Conservation (phyloP, 2,797 vertebrate genomes). For the Pipistrellus kuhlii region DNA sequence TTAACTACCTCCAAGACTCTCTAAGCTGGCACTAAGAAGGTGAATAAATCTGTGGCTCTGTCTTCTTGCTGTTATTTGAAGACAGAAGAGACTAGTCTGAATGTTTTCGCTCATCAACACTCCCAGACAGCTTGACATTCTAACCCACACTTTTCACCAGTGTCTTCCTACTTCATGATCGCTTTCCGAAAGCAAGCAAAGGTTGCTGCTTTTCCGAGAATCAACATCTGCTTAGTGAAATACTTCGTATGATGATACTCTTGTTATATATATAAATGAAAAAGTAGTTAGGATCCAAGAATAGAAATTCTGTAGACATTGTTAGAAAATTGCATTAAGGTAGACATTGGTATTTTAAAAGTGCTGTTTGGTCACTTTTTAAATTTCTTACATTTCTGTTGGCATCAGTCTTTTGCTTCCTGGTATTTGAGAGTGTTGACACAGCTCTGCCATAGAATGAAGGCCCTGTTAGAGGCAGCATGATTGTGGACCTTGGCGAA, state of each 20-base stretch:
- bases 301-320: not conserved
- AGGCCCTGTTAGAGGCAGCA: not conserved
- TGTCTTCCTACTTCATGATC: not conserved
- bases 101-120: not conserved
- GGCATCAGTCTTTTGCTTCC: not conserved
- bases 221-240: not conserved
- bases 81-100: not conserved
- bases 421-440: conserved; percentile 15
- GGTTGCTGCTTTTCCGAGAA: not conserved
- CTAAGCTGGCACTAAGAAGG: not conserved
- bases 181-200: not conserved
- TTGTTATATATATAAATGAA: not conserved
- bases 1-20: not conserved
- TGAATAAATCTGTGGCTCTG: not conserved
- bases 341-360: not conserved
- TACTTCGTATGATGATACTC: not conserved
- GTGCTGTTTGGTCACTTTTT: not conserved
- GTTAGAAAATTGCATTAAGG: not conserved
- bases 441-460: not conserved
- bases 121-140: not conserved
- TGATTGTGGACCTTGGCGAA: not conserved
- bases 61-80: not conserved
- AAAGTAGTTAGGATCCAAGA: not conserved
- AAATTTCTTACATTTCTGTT: not conserved
- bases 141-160: not conserved